These are phyloP conservation scores for Meiosimyza decipiens DNA, from an alignment of 2,888 invertebrate genomes.

Conservation along the genomic window DNA sequence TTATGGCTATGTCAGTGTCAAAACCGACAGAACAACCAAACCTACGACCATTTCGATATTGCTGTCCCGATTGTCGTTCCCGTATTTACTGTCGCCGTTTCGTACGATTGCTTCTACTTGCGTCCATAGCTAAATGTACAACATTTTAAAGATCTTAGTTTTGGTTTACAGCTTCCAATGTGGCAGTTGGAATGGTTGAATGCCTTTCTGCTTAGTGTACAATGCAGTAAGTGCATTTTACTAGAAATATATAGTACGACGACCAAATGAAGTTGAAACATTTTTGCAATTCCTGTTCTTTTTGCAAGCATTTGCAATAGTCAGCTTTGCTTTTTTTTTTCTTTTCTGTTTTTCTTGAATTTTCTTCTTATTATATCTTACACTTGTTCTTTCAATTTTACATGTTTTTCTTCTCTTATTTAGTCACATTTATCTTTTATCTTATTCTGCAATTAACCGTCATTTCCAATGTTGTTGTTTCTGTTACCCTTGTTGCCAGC, in stretches of 20 bases:
- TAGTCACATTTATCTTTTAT: not conserved
- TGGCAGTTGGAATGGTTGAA: no score
- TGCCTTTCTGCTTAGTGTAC: no score
- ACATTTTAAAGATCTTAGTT: no score
- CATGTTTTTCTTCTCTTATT: constrained; percentile 23
- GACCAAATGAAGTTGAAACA: constrained; percentile 24
- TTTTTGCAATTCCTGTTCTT: constrained; percentile 21
- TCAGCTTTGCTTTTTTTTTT: not conserved
- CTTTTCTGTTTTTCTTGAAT: not conserved
- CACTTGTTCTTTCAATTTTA: constrained; percentile 25
- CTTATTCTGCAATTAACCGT: constrained; percentile 16
- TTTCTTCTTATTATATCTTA: constrained; percentile 6
- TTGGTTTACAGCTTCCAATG: no score
- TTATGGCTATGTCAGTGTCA: constrained; percentile 21
- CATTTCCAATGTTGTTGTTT: not conserved
- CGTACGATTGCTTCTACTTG: not conserved
- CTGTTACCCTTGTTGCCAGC: not conserved
- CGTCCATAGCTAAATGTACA: no score
- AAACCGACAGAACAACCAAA: not conserved
- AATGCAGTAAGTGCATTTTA: no score
- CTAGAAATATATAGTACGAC: no score
- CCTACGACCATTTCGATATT: not conserved
- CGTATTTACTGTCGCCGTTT: not conserved
- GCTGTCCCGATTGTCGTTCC: not conserved
- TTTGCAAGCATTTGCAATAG: not conserved